Conservation (phyloP, 2,888 invertebrate species). For the Rhamnusium bicolor region DNA sequence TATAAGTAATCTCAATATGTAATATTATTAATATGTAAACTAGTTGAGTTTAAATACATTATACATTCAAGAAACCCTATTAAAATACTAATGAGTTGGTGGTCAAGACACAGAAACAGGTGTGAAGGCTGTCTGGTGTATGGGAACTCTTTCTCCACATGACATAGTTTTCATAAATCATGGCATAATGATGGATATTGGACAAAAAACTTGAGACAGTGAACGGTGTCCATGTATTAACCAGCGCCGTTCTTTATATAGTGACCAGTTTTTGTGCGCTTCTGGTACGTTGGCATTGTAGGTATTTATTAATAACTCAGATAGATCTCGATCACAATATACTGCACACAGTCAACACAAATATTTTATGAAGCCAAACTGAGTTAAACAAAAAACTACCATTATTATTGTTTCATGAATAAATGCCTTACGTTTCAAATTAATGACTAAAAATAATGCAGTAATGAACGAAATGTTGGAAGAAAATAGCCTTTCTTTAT, state of each 20-base stretch:
- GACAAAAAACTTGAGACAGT: constrained; percentile 33
- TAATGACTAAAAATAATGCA: not conserved
- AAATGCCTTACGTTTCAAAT: not conserved
- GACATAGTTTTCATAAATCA: constrained; percentile 37
- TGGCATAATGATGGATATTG: constrained; percentile 40
- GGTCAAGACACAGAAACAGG: constrained; percentile 12
- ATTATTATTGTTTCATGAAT: not conserved
- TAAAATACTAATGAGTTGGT: constrained; percentile 17
- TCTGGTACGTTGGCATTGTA: constrained; percentile 34
- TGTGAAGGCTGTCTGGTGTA: constrained; percentile 21
- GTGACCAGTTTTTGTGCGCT: constrained; percentile 39
- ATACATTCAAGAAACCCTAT: constrained; percentile 5
- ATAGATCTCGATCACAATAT: constrained; percentile 37
- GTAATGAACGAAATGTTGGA: not conserved
- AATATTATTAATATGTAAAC: constrained; percentile 5
- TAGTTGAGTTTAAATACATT: not conserved
- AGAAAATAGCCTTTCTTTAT: too few species aligned
- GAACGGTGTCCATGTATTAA: constrained; percentile 38
- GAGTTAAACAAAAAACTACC: constrained; percentile 1
- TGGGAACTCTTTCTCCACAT: constrained; percentile 24
- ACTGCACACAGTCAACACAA: constrained; percentile 1
- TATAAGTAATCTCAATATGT: not conserved
- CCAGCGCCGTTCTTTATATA: constrained; percentile 29
- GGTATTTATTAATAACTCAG: constrained; percentile 41
- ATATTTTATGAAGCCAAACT: constrained; percentile 28